Evolutionary conservation across 2,113 vertebrate genomes (phyloP), one percentile per base, ranked within the genome.

Genomic region (Chinchilla lanigera): DNA sequence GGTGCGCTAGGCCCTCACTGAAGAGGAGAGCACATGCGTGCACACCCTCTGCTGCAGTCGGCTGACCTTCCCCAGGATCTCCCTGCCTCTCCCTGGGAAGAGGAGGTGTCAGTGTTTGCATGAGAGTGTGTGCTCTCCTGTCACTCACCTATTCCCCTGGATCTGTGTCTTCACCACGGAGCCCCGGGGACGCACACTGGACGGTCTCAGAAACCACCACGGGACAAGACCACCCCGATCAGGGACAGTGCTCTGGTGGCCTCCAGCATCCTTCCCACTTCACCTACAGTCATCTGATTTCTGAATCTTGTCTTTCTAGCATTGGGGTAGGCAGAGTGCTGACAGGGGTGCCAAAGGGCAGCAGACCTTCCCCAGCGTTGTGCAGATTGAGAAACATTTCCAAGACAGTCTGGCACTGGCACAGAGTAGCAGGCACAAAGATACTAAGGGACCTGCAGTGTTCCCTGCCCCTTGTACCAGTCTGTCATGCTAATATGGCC

Each of bases 121-220:
- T 4, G 16, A 28, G 7, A 41, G 1, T 0, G 0, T 20, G 9
- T 8, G 2, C 61, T 61, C 19, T 9, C 6, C 54, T 78, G 26
- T 5, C 5, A 0, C 14, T 38, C 9, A 12, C 13, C 5, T 28
- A 5, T 19, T 35, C 9, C 47, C 24, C 6, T 10, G 50, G 5
- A 52, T 38, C 44, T 2, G 1, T 3, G 19, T 14, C 4, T 19
- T 82, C 14, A 6, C 54, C 60, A 33, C 8, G 41, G 85, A 47
- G 69, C 28, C 17, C 3, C 10, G 10, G 26, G 38, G 87, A 4
- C 38, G 22, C 86, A 8, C 0, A 16, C 16, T 41, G 3, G 12
- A 54, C 50, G 16, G 3, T 3, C 84, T 86, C 26, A 73, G 88
- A 83, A 90, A 4, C 9, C 26, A 30, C 75, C 24, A 26, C 35